A percentile compares a stretch with the other conserved stretches of the same genome.
phyloP scores from a whole-genome alignment of 2,888 invertebrate species.

The Drosophila cyrtoloma region DNA sequence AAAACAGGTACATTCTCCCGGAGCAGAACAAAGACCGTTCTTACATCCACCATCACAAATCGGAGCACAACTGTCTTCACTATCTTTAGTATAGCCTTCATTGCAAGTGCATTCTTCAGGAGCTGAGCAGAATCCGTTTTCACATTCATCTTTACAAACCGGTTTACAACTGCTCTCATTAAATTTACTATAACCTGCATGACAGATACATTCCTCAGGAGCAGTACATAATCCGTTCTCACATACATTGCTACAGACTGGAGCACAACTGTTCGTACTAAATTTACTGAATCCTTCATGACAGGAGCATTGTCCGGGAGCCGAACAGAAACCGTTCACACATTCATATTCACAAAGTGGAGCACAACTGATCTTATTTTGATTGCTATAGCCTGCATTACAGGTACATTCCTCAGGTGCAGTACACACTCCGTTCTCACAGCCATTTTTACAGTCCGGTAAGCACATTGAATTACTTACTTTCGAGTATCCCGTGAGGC shows the following conservation, averaged over 20 bases:
- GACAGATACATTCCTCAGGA: no score
- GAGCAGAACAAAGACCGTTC: constrained; percentile 35
- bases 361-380: constrained; percentile 6
- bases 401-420: constrained; percentile 31
- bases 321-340: constrained; percentile 20
- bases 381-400: constrained; percentile 7
- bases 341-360: constrained; percentile 24
- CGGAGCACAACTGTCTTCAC: constrained; percentile 24
- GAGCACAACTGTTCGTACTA: background rate
- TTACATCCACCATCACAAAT: constrained; percentile 13
- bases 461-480: no score
- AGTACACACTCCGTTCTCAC: constrained; percentile 18
- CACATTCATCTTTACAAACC: constrained; percentile 20
- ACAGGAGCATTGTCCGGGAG: constrained; percentile 28
- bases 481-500: constrained; percentile 86
- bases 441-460: constrained; percentile 8
- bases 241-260: background rate
- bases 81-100: background rate
- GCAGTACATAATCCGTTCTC: background rate
- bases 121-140: constrained; percentile 25
- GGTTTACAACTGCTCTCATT: constrained; percentile 20
- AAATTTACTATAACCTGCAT: background rate
- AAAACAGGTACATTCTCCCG: constrained; percentile 23
- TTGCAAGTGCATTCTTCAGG: constrained; percentile 29
- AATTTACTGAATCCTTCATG: constrained; percentile 5